Evolutionary conservation across 2,888 invertebrate species (phyloP).

Genomic region (Dryobota labecula): DNA sequence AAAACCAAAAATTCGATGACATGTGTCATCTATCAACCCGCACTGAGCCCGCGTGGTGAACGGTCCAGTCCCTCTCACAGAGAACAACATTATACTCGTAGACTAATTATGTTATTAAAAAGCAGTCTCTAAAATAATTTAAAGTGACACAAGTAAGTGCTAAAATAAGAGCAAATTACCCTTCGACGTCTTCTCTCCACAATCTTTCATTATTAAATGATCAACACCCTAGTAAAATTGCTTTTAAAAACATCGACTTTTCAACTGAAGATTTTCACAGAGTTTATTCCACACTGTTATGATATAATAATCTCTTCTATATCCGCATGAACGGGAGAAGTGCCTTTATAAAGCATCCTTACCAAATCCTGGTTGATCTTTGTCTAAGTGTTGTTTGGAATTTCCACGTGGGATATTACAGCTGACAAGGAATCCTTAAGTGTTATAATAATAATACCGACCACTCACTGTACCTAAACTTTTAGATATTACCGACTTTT

Average conservation of each 20-base stretch:
- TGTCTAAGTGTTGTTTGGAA: conserved; percentile 13
- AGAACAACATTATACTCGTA: too few relatives aligned
- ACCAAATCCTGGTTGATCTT: conserved; percentile 24
- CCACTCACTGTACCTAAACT: conserved; percentile 28
- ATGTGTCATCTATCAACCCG: too few relatives aligned
- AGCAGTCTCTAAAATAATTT: background rate
- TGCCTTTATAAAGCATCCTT: conserved; percentile 21
- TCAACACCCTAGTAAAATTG: background rate
- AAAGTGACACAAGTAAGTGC: conserved; percentile 6
- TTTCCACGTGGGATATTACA: conserved; percentile 20
- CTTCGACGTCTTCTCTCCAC: background rate
- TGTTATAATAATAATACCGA: conserved; percentile 22
- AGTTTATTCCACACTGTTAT: background rate
- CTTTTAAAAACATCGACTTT: background rate
- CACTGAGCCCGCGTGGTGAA: too few relatives aligned
- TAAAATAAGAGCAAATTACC: background rate
- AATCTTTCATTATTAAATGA: background rate
- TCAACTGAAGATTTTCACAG: background rate
- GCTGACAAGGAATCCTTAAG: conserved; percentile 17
- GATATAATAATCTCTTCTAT: conserved; percentile 27
- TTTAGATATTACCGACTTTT: conserved; percentile 24
- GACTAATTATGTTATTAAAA: background rate
- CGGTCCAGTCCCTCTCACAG: too few relatives aligned
- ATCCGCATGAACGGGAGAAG: conserved; percentile 1
- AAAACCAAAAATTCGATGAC: too few relatives aligned